Conservation (phyloP, 2,797 vertebrate species). For the Pseudopleuronectes americanus region DNA sequence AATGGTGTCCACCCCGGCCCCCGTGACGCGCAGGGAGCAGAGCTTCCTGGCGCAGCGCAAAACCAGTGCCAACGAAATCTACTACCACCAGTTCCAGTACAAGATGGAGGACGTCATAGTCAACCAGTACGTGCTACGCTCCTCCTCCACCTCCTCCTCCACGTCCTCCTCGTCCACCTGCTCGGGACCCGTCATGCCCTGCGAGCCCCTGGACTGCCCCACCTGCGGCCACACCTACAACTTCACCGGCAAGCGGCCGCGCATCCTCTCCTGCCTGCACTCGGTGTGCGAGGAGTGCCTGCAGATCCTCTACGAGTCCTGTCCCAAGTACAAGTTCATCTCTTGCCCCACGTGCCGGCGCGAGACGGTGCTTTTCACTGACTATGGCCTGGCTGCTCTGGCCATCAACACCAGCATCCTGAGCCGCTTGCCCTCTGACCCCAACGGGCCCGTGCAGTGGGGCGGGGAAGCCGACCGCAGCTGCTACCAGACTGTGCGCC, state of each 20-base stretch:
- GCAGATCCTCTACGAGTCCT: constrained; percentile 99
- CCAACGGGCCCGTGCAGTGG: constrained; percentile 92
- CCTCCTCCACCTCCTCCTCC: constrained; percentile 84
- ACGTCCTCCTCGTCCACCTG: constrained; percentile 75
- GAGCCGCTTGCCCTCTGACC: constrained; percentile 93
- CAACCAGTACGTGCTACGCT: constrained; percentile 95
- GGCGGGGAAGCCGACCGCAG: constrained; percentile 95
- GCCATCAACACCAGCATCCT: constrained; percentile 99
- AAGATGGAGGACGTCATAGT: constrained; percentile 97
- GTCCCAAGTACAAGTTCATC: constrained; percentile 99
- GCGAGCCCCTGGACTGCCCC: constrained; percentile 97
- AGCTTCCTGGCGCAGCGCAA: constrained; percentile 89
- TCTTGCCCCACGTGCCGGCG: constrained; percentile 97
- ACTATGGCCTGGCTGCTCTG: constrained; percentile 96
- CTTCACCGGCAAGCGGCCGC: constrained; percentile 93
- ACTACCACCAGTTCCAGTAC: constrained; percentile 96
- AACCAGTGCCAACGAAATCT: constrained; percentile 89
- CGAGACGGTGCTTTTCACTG: constrained; percentile 98
- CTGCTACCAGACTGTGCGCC: constrained; percentile 99
- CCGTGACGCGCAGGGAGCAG: constrained; percentile 83
- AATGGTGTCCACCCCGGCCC: constrained; percentile 79
- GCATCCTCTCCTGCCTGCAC: constrained; percentile 98
- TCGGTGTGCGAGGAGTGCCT: constrained; percentile 99
- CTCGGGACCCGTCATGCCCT: constrained; percentile 84
- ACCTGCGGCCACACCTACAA: constrained; percentile 98